Conservation (phyloP, 2,888 invertebrate genomes). For the Atrina japonica region DNA sequence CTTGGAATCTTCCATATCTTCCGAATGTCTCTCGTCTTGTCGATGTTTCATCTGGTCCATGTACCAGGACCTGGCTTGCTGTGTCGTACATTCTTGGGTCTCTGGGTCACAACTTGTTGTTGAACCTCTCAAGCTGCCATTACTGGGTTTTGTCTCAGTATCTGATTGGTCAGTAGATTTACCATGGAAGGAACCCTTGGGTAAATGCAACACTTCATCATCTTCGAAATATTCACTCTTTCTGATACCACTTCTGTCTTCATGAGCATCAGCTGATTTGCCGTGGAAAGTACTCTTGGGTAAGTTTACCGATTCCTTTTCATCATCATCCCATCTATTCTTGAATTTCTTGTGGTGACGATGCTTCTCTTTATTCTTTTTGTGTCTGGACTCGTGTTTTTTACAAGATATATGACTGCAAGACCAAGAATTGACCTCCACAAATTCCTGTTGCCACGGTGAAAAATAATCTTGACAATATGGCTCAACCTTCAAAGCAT, state of each 20-base stretch:
- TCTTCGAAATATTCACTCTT: background rate
- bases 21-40: slow-evolving; percentile 13
- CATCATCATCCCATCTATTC: background rate
- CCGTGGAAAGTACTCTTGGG: no score
- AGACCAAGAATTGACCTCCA: slow-evolving; percentile 13
- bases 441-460: slow-evolving; percentile 21
- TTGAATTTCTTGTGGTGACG: slow-evolving; percentile 4
- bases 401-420: background rate
- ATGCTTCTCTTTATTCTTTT: slow-evolving; percentile 18
- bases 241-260: background rate
- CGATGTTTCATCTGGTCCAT: slow-evolving; percentile 34
- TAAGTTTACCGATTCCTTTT: background rate
- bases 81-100: slow-evolving; percentile 12
- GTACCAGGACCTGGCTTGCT: slow-evolving; percentile 36
- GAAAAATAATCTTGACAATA: slow-evolving; percentile 5
- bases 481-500: slow-evolving; percentile 7
- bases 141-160: background rate
- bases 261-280: background rate
- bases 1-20: slow-evolving; percentile 9
- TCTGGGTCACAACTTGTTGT: slow-evolving; percentile 24
- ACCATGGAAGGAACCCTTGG: background rate
- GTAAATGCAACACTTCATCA: background rate
- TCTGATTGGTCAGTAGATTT: background rate
- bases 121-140: background rate
- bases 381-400: slow-evolving; percentile 1